Evolutionary conservation across 1,140 invertebrate species (phyloP).

Genomic region (Lepidurus arcticus): DNA sequence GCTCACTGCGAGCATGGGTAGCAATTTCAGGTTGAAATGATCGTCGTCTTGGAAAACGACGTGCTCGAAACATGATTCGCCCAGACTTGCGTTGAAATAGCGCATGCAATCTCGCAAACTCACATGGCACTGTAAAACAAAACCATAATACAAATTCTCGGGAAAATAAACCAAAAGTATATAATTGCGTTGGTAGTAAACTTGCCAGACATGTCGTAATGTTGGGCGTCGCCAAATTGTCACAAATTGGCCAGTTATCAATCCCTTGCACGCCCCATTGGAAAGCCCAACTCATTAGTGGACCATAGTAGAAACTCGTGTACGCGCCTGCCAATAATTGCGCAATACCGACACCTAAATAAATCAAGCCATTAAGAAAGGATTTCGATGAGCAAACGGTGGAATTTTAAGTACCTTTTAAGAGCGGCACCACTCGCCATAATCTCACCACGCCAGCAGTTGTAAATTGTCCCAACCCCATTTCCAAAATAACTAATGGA

Average conservation of each 20-base stretch:
- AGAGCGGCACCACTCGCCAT: slow-evolving; percentile 27
- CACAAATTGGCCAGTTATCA: background rate
- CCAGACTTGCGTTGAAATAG: slow-evolving; percentile 1
- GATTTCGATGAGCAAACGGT: too few relatives aligned
- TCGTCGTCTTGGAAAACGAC: slow-evolving; percentile 5
- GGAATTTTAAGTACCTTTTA: slow-evolving; percentile 23
- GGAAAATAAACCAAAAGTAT: background rate
- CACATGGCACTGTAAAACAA: slow-evolving; percentile 25
- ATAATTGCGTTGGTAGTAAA: background rate
- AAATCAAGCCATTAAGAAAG: background rate
- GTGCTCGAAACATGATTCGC: slow-evolving; percentile 29
- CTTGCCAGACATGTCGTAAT: background rate
- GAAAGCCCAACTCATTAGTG: background rate
- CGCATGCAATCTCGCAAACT: background rate
- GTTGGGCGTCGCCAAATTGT: background rate
- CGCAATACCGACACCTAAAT: background rate
- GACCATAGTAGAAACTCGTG: background rate
- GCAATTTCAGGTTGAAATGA: slow-evolving; percentile 28
- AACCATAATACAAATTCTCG: background rate
- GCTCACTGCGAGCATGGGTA: slow-evolving; percentile 29
- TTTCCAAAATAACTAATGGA: slow-evolving; percentile 26
- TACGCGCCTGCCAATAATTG: background rate
- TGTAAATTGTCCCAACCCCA: slow-evolving; percentile 27
- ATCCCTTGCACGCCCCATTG: slow-evolving; percentile 17
- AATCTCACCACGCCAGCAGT: background rate